A percentile compares a stretch with the other conserved stretches of the same genome.
Evolutionary conservation across 2,888 invertebrate species (phyloP).

Genomic region (Encarsia formosa): DNA sequence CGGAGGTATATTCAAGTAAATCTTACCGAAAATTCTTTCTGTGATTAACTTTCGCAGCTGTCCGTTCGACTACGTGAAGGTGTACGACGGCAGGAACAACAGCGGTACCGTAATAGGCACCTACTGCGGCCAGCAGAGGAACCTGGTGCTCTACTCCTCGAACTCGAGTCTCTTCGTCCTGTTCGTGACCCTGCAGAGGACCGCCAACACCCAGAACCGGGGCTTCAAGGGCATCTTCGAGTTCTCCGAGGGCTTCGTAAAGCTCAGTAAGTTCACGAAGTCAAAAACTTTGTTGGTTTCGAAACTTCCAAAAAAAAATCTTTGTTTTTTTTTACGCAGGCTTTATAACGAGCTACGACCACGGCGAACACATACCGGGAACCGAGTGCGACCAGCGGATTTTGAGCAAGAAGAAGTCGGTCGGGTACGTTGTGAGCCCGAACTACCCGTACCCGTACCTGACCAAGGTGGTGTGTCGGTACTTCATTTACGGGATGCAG

Average conservation of each 20-base stretch:
- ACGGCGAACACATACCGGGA: conserved; percentile 93
- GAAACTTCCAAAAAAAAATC: too few relatives aligned
- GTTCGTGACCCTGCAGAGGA: conserved; percentile 86
- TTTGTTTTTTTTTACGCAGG: conserved; percentile 55
- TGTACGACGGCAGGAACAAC: conserved; percentile 91
- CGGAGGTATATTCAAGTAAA: too few relatives aligned
- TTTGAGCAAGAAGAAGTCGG: conserved; percentile 87
- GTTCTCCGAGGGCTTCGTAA: conserved; percentile 97
- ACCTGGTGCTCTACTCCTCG: conserved; percentile 92
- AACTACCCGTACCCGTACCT: conserved; percentile 95
- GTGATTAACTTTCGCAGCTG: conserved; percentile 76
- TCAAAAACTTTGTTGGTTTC: too few relatives aligned
- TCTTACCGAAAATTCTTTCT: too few relatives aligned
- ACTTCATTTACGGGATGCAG: conserved; percentile 97
- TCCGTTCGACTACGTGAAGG: conserved; percentile 96
- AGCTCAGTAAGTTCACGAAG: conserved; percentile 84
- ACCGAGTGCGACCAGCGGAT: conserved; percentile 99
- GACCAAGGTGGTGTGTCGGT: conserved; percentile 93
- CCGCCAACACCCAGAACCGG: conserved; percentile 92
- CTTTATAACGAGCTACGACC: conserved; percentile 88
- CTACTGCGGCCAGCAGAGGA: conserved; percentile 95
- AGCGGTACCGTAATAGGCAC: conserved; percentile 88
- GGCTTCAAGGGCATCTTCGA: conserved; percentile 98
- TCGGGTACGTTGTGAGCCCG: conserved; percentile 90
- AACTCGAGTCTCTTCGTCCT: conserved; percentile 85